Base-by-base conservation (phyloP, 2,797 vertebrate species). In the Sebastes umbrosus region DNA sequence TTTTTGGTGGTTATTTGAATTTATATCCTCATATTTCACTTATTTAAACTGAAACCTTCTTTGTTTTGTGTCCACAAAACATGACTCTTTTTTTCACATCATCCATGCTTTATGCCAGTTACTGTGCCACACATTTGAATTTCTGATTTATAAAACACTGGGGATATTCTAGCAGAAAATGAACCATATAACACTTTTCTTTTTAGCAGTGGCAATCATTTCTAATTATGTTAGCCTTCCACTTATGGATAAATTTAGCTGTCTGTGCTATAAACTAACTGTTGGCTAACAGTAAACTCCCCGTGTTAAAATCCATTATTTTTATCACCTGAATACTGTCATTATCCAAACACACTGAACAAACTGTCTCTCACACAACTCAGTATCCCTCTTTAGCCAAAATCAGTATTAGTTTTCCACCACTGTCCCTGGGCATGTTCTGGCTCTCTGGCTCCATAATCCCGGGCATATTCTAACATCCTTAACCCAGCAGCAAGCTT, bases 361-460 rank as follows among this genome's bases (percentile, higher is more conserved):
- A 85, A 88, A 73, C 64, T 64, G 69, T 79, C 65, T 84, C 66
- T 75, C 43, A 73, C 27, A 78, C 71, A 88, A 84, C n/a, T 52
- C 60, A 80, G 59, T 62, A 66, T 65, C 73, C 71, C 34, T 81
- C 50, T 84, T 85, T 54, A 79, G 88, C 90, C 90, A 93, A 90
- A 87, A 83, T 80, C 89, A 87, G 83, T 84, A 89, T 88, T 90
- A 86, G 76, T 87, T 94, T 88, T 93, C 66, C 84, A 88, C 85
- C 75, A 84, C 87, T 87, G 89, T 91, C 91, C 88, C 73, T 67
- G 57, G 91, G 88, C 84, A 83, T 87, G 79, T 86, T 85, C 86
- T 87, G 73, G 80, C 77, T 90, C 73, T 70, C 67, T 84, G 83
- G 79, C 86, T 89, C 54, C 18, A 81, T 85, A 90, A 92, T 91